Evolutionary conservation across 2,113 vertebrate species (phyloP).

Genomic region (Pogonocichla stellata): DNA sequence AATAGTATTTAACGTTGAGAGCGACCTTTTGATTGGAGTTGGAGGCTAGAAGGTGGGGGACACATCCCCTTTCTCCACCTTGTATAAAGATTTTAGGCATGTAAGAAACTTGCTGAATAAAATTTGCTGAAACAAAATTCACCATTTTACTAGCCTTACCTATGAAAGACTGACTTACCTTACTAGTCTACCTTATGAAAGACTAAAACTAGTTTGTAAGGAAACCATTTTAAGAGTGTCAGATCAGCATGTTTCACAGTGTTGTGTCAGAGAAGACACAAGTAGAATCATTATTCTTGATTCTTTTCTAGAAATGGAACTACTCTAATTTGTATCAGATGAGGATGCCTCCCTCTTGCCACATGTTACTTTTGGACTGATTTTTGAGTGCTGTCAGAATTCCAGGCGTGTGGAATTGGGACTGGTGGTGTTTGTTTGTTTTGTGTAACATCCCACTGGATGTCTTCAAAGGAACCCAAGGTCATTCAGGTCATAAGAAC

Average conservation of each 20-base stretch:
- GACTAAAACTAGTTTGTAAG: background rate
- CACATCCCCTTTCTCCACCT: background rate
- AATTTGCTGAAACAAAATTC: background rate
- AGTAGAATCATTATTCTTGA: background rate
- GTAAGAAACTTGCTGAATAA: background rate
- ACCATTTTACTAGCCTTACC: background rate
- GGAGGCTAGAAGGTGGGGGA: background rate
- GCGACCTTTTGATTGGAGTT: background rate
- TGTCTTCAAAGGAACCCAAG: background rate
- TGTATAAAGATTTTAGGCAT: background rate
- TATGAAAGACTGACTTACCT: background rate
- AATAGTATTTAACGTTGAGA: background rate
- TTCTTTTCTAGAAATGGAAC: background rate
- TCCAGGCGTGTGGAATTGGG: background rate
- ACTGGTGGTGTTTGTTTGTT: background rate
- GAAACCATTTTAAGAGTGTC: background rate
- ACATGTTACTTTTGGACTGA: background rate
- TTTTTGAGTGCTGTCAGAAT: background rate
- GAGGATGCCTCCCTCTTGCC: background rate
- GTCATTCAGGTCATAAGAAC: background rate
- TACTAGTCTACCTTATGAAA: background rate
- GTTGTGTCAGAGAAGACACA: background rate
- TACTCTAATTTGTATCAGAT: background rate
- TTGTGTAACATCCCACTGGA: background rate
- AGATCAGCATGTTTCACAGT: background rate